phyloP scores from a whole-genome alignment of 1,140 invertebrate genomes.

The Bombus superbus region DNA sequence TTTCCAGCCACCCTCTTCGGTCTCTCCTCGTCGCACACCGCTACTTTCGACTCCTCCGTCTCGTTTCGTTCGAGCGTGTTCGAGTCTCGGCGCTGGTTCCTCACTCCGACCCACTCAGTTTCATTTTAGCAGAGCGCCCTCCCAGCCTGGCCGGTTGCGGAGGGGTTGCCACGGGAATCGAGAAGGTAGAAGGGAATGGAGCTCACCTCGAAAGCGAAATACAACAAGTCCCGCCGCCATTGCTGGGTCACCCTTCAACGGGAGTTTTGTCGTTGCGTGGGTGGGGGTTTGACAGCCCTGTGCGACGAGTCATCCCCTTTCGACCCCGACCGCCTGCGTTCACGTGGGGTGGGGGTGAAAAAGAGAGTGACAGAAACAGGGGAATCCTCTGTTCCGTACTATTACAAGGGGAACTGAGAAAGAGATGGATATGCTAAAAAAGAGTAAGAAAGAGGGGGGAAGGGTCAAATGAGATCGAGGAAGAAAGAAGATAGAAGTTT shows the following conservation, averaged over 20 bases:
- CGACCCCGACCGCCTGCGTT: conserved; percentile 41
- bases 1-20: conserved; percentile 22
- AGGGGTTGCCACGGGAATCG: conserved; percentile 66
- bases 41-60: conserved; percentile 32
- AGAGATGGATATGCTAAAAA: not conserved
- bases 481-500: not conserved
- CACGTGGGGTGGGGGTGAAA: conserved; percentile 14
- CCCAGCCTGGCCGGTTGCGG: not conserved
- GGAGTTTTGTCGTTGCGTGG: conserved; percentile 75
- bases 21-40: conserved; percentile 45
- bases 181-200: conserved; percentile 68
- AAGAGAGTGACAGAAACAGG: conserved; percentile 1
- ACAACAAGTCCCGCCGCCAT: conserved; percentile 83
- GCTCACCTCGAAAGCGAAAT: conserved; percentile 75
- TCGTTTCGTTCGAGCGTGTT: conserved; percentile 7
- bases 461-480: not conserved
- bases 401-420: conserved; percentile 1
- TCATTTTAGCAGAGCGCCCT: conserved; percentile 43
- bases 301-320: conserved; percentile 60
- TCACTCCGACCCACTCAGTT: conserved; percentile 32
- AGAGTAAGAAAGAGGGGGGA: too few relatives aligned
- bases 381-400: not conserved
- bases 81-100: not conserved
- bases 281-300: conserved; percentile 56
- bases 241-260: conserved; percentile 80